Evolutionary conservation across 2,797 vertebrate genomes (phyloP), one percentile per base, ranked within the genome.

Genomic region (Cynodonichthys magdalenae): DNA sequence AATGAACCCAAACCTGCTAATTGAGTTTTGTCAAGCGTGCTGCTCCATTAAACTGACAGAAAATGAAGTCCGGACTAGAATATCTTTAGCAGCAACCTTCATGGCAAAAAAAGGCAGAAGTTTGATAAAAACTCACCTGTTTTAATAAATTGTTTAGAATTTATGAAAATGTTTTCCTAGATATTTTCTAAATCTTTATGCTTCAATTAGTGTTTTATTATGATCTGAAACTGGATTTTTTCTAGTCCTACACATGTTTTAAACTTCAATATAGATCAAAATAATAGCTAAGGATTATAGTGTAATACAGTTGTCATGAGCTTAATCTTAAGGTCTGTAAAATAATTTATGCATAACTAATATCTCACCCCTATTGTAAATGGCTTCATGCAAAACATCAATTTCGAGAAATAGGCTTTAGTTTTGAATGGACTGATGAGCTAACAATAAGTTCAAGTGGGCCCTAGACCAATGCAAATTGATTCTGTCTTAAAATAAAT

Each of bases 11-110:
- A 70, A 83, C 87, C 76, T 88, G 59, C 59, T 79, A 79, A 87
- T 77, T 81, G 78, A 70, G 71, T 90, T 91, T 85, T 77, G 51
- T 71, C 59, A 83, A 81, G 63, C 53, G 59, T 84, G 53, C 50
- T 9, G 50, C 73, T 80, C 59, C 47, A 66, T 78, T 81, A 84
- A 85, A 80, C 48, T 45, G 51, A 59, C 39, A 64, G 48, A 65
- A 68, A 56, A 68, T 70, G 66, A 78, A 51, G 66, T 74, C 67
- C 66, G 4, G 4, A 75, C 51, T 68, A 69, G 70, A 82, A 74
- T 75, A 85, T 84, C 87, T 73, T 69, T 59, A 74, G 9, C 24
- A 48, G 34, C 6, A 34, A 47, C 9, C 11, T 3, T 15, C 18
- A 36, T 34, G 28, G 29, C 52, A 47, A 41, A 34, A 4, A 6